phyloP scores from a whole-genome alignment of 2,797 vertebrate genomes.

The Neomorphus geoffroyi region DNA sequence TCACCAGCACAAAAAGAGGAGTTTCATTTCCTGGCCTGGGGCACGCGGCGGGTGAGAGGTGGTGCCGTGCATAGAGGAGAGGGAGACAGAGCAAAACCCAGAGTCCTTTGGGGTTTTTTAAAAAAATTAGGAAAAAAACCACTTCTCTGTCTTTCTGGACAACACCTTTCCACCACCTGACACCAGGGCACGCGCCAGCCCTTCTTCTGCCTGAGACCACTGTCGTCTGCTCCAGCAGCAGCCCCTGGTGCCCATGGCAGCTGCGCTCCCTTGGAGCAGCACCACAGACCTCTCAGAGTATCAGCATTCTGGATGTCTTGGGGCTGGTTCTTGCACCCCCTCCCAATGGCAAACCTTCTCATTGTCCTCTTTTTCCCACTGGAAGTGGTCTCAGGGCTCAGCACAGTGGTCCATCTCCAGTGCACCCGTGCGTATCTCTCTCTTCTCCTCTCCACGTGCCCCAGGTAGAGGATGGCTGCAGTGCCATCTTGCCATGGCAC shows the following conservation, averaged over 20 bases:
- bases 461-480: neutral
- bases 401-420: neutral
- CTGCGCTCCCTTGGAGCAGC: neutral
- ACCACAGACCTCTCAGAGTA: neutral
- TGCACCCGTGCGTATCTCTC: neutral
- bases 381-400: neutral
- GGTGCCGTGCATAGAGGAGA: neutral
- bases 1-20: neutral
- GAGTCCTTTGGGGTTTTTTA: neutral
- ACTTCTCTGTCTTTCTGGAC: neutral
- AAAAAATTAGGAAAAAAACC: neutral
- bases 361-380: neutral
- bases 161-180: neutral
- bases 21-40: neutral
- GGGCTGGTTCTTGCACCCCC: neutral
- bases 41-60: neutral
- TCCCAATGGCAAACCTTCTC: rapidly evolving
- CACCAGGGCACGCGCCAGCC: neutral
- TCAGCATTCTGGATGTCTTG: rapidly evolving
- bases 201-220: neutral
- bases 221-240: neutral
- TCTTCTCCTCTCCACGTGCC: neutral
- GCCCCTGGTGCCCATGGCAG: rapidly evolving
- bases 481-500: neutral
- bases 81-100: neutral